Percentiles rank a stretch among this genome's conserved stretches.
Conservation (phyloP, 2,888 invertebrate species). For the Helobdella robusta region DNA sequence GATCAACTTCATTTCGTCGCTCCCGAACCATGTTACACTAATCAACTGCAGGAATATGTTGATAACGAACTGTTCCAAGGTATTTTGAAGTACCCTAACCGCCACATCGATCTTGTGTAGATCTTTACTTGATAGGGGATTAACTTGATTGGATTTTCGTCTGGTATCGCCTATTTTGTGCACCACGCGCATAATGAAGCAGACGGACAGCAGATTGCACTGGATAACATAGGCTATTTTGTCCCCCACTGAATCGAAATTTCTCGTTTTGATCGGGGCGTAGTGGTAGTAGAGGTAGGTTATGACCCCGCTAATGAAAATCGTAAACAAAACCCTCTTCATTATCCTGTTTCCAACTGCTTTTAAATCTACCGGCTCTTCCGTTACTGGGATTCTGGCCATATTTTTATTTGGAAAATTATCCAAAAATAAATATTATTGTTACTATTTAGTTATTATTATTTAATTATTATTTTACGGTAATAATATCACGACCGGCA, state of each 20-base stretch:
- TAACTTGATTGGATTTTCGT: constrained; percentile 31
- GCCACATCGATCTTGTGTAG: constrained; percentile 30
- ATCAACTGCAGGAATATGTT: constrained; percentile 33
- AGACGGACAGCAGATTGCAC: constrained; percentile 32
- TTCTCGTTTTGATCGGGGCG: not conserved
- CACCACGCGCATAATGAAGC: constrained; percentile 31
- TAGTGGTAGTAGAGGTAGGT: not conserved
- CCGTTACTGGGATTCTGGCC: not conserved
- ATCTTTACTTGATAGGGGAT: constrained; percentile 34
- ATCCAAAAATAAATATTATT: no score
- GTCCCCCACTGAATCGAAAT: constrained; percentile 19
- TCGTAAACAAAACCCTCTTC: not conserved
- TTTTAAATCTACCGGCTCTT: not conserved
- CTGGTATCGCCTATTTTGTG: constrained; percentile 26
- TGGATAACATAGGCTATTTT: constrained; percentile 34
- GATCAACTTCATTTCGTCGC: constrained; percentile 30
- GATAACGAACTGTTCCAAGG: constrained; percentile 34
- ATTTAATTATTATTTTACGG: no score
- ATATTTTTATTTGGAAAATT: no score
- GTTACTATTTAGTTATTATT: no score
- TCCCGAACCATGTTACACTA: constrained; percentile 31
- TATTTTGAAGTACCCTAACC: constrained; percentile 32
- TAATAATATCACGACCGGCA: no score
- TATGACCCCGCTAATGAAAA: not conserved
- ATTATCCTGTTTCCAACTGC: not conserved